Base-by-base conservation (phyloP, 2,888 invertebrate genomes). In the Stramonita haemastoma region DNA sequence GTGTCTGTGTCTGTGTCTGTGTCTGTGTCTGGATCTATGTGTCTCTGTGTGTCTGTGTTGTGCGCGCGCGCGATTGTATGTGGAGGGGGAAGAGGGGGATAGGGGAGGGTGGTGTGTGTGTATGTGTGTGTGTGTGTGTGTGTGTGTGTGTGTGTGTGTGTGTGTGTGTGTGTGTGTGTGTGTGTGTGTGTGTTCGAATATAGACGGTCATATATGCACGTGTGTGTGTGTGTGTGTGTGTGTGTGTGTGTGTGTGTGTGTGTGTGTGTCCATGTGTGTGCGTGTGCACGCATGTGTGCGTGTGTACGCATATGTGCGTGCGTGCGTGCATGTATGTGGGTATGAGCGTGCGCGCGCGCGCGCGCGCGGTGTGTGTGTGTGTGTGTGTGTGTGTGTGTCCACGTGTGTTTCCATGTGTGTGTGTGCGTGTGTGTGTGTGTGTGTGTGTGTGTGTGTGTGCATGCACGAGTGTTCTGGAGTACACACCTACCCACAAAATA, bases 231-330 rank as follows among this genome's bases (percentile, higher is more conserved):
- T 70, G 70, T 70, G 70, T 70, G 26, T 70, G 70, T 70, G 70
- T 70, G 70, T 70, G 73, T 26, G n/a, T 73, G 73, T 73, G 73
- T 73, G 73, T 73, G 73, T 73, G 73, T 73, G 73, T 73, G 73
- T 73, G 73, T 84, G 84, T 84, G 84, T 84, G 84, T 26, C 26
- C 56, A 19, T 56, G 84, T n/a, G 84, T 56, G 84, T n/a, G 84
- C 22, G 56, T n/a, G 56, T 34, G 84, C 17, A 56, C n/a, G 56
- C n/a, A 56, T 34, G 79, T 79, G 84, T 56, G 84, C 0, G 84
- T 34, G 56, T 56, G 56, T 56, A 13, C n/a, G 0, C n/a, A n/a
- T 26, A 56, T n/a, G 73, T n/a, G 29, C n/a, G 73, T n/a, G 13
- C n/a, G 26, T 26, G 26, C 0, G 11, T n/a, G 11, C 5, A n/a